Base-by-base conservation (phyloP, 2,888 invertebrate species). In the Nebria salina region DNA sequence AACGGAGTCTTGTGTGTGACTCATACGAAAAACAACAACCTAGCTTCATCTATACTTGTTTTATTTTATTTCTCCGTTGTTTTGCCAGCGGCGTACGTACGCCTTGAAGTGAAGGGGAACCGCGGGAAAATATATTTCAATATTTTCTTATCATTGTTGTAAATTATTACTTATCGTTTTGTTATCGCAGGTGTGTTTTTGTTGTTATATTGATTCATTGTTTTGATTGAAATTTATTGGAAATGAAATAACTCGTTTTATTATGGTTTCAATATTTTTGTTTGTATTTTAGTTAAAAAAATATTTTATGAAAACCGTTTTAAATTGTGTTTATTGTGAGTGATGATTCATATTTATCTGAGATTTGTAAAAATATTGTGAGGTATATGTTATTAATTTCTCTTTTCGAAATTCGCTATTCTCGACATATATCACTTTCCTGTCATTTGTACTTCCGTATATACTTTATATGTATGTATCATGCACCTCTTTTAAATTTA, bases 1-100 rank as follows among this genome's bases (percentile, higher is more conserved):
- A 83, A 83, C 84, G 83, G 83, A 83, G 84, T 76, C 54, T 83
- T 84, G 83, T 83, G 78, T 65, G 84, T 87, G 87, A 87, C 85
- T 87, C 87, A 86, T 86, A 86, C 86, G 86, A 86, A 86, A 87
- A 54, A 54, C 54, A 54, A 54, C 54, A 54, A 54, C 54, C 87
- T 86, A 85, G 87, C 87, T 87, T 84, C 84, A 85, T 85, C 84
- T 85, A 86, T 85, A 86, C 85, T 84, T 84, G 85, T 82, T 84
- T 84, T 83, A 85, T 84, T 82, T 83, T 84, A 83, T 81, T 83
- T 82, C 80, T 84, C 82, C 11, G 78, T 73, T 72, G 73, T 72
- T 15, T 65, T 13, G 15, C 72, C 78, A 78, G 26, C 9, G 78
- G 65, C 42, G 78, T 13, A 43, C 73, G 73, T 54, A 25, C 15